These are phyloP conservation scores for Elephantulus edwardii DNA, from an alignment of 2,113 vertebrate genomes.

Conservation along the genomic window DNA sequence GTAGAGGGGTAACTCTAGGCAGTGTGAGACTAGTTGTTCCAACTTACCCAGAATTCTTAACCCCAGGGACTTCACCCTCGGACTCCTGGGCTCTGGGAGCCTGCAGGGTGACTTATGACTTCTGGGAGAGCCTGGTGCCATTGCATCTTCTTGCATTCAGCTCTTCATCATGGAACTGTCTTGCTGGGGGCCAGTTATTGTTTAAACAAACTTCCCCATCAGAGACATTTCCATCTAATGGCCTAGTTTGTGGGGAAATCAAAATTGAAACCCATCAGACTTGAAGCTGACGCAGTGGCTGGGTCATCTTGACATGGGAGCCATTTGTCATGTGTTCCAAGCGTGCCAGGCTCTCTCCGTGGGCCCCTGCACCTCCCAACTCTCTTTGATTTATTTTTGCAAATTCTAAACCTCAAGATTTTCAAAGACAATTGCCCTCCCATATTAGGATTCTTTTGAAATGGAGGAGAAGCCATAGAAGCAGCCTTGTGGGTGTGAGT, in stretches of 20 bases:
- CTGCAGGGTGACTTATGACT: not conserved
- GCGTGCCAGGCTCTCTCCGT: not conserved
- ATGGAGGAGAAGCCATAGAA: not conserved
- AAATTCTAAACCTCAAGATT: not conserved
- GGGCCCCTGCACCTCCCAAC: not conserved
- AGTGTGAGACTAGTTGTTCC: not conserved
- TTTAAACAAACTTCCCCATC: slow-evolving; percentile 28
- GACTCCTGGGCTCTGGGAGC: not conserved
- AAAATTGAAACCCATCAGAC: not conserved
- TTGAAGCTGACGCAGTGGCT: not conserved
- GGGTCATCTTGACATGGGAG: not conserved
- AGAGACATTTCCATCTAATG: not conserved
- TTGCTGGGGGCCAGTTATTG: slow-evolving; percentile 5
- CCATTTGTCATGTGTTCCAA: not conserved
- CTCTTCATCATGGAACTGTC: slow-evolving; percentile 48
- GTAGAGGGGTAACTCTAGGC: not conserved
- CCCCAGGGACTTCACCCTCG: not conserved
- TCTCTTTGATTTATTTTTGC: slow-evolving; percentile 1
- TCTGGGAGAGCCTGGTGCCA: not conserved
- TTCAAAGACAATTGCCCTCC: slow-evolving; percentile 7
- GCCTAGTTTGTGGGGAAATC: not conserved
- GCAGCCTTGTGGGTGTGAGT: not conserved
- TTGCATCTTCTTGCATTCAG: not conserved
- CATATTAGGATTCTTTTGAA: not conserved
- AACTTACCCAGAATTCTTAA: not conserved